Conservation (phyloP, 2,797 vertebrate genomes). For the Trachops cirrhosus region DNA sequence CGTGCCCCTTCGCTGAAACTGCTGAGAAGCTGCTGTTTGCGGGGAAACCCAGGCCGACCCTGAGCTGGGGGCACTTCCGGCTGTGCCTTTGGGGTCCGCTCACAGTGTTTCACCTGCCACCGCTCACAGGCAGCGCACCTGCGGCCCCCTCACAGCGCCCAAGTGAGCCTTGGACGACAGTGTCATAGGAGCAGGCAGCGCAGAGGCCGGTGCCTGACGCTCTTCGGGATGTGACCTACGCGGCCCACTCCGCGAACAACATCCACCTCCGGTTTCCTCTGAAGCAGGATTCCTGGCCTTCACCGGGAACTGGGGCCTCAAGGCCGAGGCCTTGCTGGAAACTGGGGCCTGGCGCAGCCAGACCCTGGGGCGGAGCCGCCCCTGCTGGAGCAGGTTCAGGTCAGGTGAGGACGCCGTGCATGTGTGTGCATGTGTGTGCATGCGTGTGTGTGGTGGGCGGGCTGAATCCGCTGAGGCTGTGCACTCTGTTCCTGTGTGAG, state of each 20-base stretch:
- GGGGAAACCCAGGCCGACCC: conserved; percentile 61
- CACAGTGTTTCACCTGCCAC: background rate
- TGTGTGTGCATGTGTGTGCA: background rate
- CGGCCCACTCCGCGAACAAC: conserved; percentile 57
- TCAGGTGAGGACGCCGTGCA: background rate
- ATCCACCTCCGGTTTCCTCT: background rate
- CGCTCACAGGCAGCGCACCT: conserved; percentile 64
- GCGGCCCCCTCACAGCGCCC: conserved; percentile 81
- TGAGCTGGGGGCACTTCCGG: background rate
- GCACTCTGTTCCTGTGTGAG: background rate
- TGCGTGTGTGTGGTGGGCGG: background rate
- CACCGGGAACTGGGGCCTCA: background rate
- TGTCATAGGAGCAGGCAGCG: conserved; percentile 75
- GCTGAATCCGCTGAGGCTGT: background rate
- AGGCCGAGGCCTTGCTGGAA: too few relatives aligned
- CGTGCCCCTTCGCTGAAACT: background rate
- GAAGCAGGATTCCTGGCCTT: conserved; percentile 48
- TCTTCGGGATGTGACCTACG: conserved; percentile 75
- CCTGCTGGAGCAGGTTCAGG: background rate
- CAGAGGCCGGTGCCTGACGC: conserved; percentile 78
- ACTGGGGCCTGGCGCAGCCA: background rate
- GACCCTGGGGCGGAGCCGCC: background rate
- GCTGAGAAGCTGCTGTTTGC: conserved; percentile 20
- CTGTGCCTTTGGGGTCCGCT: conserved; percentile 77
- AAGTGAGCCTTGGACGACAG: conserved; percentile 81